Evolutionary conservation across 1,140 invertebrate genomes (phyloP), one percentile per base, ranked within the genome.

Genomic region (Carposina sasakii): DNA sequence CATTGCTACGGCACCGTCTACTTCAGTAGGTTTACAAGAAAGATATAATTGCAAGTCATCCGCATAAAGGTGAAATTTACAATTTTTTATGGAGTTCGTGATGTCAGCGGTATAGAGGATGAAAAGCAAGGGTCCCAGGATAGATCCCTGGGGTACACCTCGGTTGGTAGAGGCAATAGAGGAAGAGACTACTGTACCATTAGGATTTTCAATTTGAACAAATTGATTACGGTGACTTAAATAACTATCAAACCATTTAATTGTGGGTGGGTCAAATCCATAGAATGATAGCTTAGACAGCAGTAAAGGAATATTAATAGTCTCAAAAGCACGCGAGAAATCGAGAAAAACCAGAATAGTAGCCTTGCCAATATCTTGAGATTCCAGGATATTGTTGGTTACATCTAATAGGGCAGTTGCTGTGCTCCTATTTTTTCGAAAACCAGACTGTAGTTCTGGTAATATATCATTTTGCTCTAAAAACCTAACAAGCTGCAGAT

Each of bases 61-160:
- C n/a, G n/a, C n/a, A n/a, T n/a, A n/a, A n/a, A n/a, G n/a, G n/a
- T n/a, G n/a, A n/a, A n/a, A n/a, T n/a, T n/a, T n/a, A n/a, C n/a
- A n/a, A n/a, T n/a, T n/a, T n/a, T n/a, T n/a, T n/a, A n/a, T n/a
- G n/a, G n/a, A n/a, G n/a, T n/a, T n/a, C n/a, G n/a, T n/a, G n/a
- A n/a, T n/a, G n/a, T n/a, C n/a, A n/a, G n/a, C n/a, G n/a, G n/a
- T n/a, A n/a, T n/a, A n/a, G n/a, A n/a, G n/a, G n/a, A n/a, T n/a
- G n/a, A n/a, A n/a, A n/a, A n/a, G n/a, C n/a, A n/a, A n/a, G n/a
- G n/a, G n/a, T n/a, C n/a, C n/a, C n/a, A n/a, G n/a, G n/a, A 43
- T 43, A 1, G 40, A 43, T 15, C 40, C 40, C 23, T 43, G 40
- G 2, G 40, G 40, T 5, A 43, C 40, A 26, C 40, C 40, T 40